Evolutionary conservation across 2,888 invertebrate genomes (phyloP).

Genomic region (Cerceris rybyensis): DNA sequence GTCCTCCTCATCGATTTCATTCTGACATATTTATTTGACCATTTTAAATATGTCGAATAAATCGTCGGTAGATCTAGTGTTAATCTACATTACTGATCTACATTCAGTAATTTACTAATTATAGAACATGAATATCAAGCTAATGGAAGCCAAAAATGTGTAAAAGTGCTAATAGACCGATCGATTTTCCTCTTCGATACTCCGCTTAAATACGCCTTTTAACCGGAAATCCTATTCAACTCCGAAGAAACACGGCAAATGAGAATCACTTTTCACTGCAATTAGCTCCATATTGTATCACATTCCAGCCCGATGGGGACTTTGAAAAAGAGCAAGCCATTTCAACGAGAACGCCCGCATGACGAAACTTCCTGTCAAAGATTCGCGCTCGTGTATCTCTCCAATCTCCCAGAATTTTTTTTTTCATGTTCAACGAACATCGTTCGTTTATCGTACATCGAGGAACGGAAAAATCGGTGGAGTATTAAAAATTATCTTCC

Average conservation of each 20-base stretch:
- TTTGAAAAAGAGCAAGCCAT: conserved; percentile 23
- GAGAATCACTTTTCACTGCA: conserved; percentile 24
- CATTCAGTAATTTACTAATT: too few species aligned
- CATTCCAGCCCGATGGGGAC: conserved; percentile 14
- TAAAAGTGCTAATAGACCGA: too few species aligned
- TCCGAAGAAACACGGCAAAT: not conserved
- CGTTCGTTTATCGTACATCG: not conserved
- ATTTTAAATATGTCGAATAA: too few species aligned
- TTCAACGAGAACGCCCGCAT: conserved; percentile 18
- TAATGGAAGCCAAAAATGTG: too few species aligned
- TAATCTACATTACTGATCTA: too few species aligned
- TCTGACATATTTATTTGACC: too few species aligned
- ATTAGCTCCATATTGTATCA: conserved; percentile 41
- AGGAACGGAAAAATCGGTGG: conserved; percentile 25
- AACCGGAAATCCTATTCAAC: too few species aligned
- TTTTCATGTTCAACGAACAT: conserved; percentile 24
- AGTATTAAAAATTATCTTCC: conserved; percentile 30
- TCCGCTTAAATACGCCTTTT: too few species aligned
- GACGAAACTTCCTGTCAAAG: conserved; percentile 15
- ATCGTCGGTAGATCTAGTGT: too few species aligned
- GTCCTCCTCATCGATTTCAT: too few species aligned
- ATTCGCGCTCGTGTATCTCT: conserved; percentile 16
- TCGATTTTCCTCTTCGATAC: too few species aligned
- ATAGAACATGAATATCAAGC: too few species aligned
- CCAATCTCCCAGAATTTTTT: not conserved